A percentile compares a stretch with the other conserved stretches of the same genome.
Conservation (phyloP, 2,113 vertebrate genomes). For the Mustela nigripes region DNA sequence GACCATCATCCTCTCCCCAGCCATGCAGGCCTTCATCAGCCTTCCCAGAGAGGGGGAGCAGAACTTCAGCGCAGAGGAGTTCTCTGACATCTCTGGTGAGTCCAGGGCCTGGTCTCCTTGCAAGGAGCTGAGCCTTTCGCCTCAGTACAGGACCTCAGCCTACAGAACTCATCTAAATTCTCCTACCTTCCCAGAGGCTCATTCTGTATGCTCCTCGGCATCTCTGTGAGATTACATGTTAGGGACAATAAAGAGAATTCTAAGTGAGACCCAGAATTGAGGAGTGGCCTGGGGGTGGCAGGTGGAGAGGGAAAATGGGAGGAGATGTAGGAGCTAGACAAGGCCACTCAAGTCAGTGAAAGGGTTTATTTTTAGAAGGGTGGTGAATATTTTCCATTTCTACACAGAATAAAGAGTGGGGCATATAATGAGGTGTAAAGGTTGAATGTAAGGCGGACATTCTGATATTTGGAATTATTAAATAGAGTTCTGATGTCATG, state of each 20-base stretch:
- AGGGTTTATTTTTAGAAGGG: neutral
- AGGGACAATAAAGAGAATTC: neutral
- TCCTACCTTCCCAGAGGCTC: neutral
- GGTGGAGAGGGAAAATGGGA: neutral
- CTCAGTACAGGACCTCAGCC: neutral
- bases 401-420: constrained; percentile 6
- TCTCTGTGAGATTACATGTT: neutral
- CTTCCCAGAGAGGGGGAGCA: constrained; percentile 87
- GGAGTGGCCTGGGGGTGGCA: neutral
- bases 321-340: neutral
- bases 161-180: neutral
- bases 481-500: neutral
- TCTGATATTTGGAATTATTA: constrained; percentile 2
- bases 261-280: neutral
- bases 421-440: neutral
- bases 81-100: constrained; percentile 91
- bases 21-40: constrained; percentile 92
- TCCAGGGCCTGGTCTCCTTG: neutral
- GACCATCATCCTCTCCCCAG: constrained; percentile 91
- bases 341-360: neutral
- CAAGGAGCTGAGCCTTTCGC: neutral
- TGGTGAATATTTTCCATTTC: constrained; percentile 23
- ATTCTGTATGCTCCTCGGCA: neutral
- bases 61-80: constrained; percentile 93
- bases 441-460: neutral